Conservation (phyloP, 2,888 invertebrate genomes). For the Leptopilina myrica region DNA sequence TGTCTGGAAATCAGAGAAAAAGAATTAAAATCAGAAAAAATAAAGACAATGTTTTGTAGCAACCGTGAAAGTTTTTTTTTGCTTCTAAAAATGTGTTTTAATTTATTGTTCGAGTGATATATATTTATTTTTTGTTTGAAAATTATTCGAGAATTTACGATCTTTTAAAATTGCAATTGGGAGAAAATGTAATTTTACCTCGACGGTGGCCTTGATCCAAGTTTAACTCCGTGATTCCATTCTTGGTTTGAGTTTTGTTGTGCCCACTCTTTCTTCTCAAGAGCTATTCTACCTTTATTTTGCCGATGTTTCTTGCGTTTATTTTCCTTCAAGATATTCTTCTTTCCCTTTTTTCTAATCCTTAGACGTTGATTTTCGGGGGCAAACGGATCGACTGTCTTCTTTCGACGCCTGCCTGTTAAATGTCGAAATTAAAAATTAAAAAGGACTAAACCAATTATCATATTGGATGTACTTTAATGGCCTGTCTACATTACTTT, state of each 20-base stretch:
- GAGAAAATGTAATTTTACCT: constrained; percentile 58
- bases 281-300: constrained; percentile 17
- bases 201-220: constrained; percentile 68
- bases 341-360: constrained; percentile 52
- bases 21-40: too few species aligned
- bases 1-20: too few species aligned
- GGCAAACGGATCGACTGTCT: constrained; percentile 61
- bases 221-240: constrained; percentile 71
- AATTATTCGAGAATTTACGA: too few species aligned
- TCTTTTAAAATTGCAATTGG: too few species aligned
- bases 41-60: too few species aligned
- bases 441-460: neutral
- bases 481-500: constrained; percentile 18
- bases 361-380: constrained; percentile 71
- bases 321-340: constrained; percentile 49
- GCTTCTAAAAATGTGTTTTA: too few species aligned
- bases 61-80: too few species aligned
- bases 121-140: too few species aligned
- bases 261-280: constrained; percentile 56
- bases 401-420: constrained; percentile 66
- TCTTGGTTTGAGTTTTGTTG: constrained; percentile 59
- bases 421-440: constrained; percentile 24
- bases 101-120: too few species aligned
- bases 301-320: constrained; percentile 60
- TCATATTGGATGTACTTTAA: neutral